Evolutionary conservation across 2,888 invertebrate genomes (phyloP), one percentile per base, ranked within the genome.

Genomic region (Willowsia nigromaculata): DNA sequence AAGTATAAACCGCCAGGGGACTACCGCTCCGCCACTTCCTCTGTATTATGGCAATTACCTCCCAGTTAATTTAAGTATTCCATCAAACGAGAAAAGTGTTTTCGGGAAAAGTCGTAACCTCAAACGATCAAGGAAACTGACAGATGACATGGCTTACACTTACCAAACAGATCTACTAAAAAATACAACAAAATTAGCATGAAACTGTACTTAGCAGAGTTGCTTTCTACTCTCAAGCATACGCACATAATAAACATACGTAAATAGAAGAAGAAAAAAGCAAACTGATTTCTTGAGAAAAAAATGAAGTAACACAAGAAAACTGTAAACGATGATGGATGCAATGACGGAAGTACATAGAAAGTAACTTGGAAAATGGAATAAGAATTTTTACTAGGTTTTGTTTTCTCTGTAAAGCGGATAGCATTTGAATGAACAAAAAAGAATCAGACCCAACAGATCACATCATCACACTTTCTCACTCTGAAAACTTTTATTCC

Each of bases 1-100:
- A 82, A 88, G 88, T 82, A 88, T 88, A 82, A 88, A 88, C 88
- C 88, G 65, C 83, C 71, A 83, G 83, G 88, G 86, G 83, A 83
- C 83, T 83, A 83, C 88, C 88, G 83, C 88, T 81, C n/a, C n/a
- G 56, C 88, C 65, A 88, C 88, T 88, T 88, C 88, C 88, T 76
- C 83, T 88, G 88, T 88, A 88, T 88, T 88, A 88, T 83, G 88
- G 88, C 88, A 88, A 88, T 88, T 88, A 88, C 88, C 88, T 88
- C 78, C 83, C 78, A 88, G 88, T 88, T 88, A 88, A 88, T 88
- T 88, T 83, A 88, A 88, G 88, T 88, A 88, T 88, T 88, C 88
- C 88, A 88, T 88, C 88, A 88, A 88, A 83, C 65, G 78, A 83
- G 83, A 78, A 83, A 88, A 83, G 88, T 88, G 76, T 88, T 88